These are phyloP conservation scores for Plagiodera versicolora DNA, from an alignment of 2,888 invertebrate genomes.

Conservation along the genomic window DNA sequence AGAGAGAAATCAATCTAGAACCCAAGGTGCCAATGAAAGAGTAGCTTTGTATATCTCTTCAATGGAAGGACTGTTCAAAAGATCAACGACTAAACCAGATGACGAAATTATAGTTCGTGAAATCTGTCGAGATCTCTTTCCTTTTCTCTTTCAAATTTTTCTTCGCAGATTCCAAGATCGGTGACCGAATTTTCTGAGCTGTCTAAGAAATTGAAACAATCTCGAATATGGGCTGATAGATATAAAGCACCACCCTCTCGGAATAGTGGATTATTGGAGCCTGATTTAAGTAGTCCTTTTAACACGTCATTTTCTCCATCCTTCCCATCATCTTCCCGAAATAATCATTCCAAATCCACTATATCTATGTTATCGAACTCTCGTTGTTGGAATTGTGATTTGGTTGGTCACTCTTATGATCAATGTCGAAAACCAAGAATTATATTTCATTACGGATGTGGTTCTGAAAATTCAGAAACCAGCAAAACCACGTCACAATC, in stretches of 20 bases:
- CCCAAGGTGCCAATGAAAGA: too few species aligned
- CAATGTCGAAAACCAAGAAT: conserved; percentile 1
- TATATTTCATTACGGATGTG: conserved; percentile 14
- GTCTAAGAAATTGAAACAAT: conserved; percentile 11
- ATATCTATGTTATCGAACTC: conserved; percentile 2
- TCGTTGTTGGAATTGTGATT: conserved; percentile 18
- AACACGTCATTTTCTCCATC: not conserved
- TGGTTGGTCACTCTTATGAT: not conserved
- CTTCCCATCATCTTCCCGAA: not conserved
- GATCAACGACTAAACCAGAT: too few species aligned
- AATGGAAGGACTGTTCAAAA: too few species aligned
- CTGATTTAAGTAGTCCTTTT: conserved; percentile 10
- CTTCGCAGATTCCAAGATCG: conserved; percentile 6
- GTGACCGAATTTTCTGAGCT: conserved; percentile 8
- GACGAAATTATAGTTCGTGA: too few species aligned
- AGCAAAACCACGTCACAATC: conserved; percentile 4
- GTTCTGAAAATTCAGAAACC: not conserved
- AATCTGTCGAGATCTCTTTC: too few species aligned
- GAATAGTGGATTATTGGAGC: conserved; percentile 10
- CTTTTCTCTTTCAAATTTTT: conserved; percentile 2
- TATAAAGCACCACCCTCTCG: conserved; percentile 8
- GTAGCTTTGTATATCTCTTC: too few species aligned
- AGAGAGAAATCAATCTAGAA: too few species aligned
- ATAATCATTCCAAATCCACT: not conserved
- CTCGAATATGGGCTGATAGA: not conserved